Percentiles rank a stretch among this genome's conserved stretches.
Conservation (phyloP, 1,140 invertebrate genomes). For the Drosophila truncata region DNA sequence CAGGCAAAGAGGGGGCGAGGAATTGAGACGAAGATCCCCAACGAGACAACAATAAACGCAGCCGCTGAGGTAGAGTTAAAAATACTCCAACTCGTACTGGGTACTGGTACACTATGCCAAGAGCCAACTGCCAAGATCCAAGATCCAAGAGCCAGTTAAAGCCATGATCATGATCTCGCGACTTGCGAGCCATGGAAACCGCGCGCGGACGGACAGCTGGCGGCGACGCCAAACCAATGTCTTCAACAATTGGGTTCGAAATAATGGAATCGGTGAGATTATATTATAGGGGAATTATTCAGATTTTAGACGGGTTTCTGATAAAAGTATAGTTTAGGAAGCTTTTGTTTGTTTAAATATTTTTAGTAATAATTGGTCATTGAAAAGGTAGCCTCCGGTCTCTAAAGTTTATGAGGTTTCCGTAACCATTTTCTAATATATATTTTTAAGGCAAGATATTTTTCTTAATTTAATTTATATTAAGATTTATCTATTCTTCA, state of each 20-base stretch:
- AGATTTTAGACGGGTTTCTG: not conserved
- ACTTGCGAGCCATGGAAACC: slow-evolving; percentile 74
- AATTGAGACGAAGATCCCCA: slow-evolving; percentile 41
- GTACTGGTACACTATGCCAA: slow-evolving; percentile 56
- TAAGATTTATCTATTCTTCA: too few relatives aligned
- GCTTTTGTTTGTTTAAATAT: not conserved
- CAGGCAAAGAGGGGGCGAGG: slow-evolving; percentile 16
- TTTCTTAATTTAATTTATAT: not conserved
- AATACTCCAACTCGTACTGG: slow-evolving; percentile 65
- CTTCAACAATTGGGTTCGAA: slow-evolving; percentile 17
- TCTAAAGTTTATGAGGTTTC: too few relatives aligned
- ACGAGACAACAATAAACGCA: slow-evolving; percentile 80
- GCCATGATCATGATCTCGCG: slow-evolving; percentile 83
- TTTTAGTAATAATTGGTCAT: not conserved
- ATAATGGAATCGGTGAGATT: not conserved
- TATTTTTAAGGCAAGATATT: not conserved
- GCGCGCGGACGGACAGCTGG: slow-evolving; percentile 51
- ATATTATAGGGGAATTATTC: not conserved
- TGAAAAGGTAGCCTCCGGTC: not conserved
- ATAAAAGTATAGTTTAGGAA: not conserved
- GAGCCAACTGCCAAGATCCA: slow-evolving; percentile 79
- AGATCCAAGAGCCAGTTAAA: slow-evolving; percentile 80
- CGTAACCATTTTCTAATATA: not conserved
- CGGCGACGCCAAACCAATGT: slow-evolving; percentile 35
- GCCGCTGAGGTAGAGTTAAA: slow-evolving; percentile 67